Evolutionary conservation across 2,888 invertebrate species (phyloP).

Genomic region (Venustoraphidia nigricollis): DNA sequence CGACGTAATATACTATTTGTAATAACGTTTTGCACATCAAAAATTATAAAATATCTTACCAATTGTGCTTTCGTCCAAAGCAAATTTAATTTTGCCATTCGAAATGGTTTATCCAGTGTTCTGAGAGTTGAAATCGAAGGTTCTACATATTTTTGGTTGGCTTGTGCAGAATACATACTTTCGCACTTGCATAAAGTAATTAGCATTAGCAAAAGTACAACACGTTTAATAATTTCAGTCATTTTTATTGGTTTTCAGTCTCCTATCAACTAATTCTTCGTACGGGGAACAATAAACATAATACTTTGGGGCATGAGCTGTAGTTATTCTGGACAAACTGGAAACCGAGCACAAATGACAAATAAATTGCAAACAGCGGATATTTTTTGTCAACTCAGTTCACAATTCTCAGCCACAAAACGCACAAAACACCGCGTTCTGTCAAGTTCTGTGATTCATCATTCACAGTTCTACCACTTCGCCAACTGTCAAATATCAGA

Average conservation of each 20-base stretch:
- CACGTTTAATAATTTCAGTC: not conserved
- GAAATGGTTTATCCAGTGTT: constrained; percentile 66
- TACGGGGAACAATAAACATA: not conserved
- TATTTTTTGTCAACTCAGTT: too few relatives aligned
- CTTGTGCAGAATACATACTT: constrained; percentile 52
- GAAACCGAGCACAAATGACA: too few relatives aligned
- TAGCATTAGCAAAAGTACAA: not conserved
- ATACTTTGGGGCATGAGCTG: too few relatives aligned
- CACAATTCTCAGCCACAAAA: too few relatives aligned
- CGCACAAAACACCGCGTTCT: too few relatives aligned
- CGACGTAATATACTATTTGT: too few relatives aligned
- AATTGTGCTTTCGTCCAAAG: constrained; percentile 83
- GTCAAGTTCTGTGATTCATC: too few relatives aligned
- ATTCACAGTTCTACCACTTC: too few relatives aligned
- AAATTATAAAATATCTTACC: constrained; percentile 39
- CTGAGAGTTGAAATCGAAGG: constrained; percentile 35
- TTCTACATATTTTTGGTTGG: constrained; percentile 20
- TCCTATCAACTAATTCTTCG: not conserved
- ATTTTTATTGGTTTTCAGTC: not conserved
- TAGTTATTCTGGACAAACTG: too few relatives aligned
- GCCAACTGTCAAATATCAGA: too few relatives aligned
- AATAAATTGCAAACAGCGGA: too few relatives aligned
- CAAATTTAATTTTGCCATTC: constrained; percentile 80
- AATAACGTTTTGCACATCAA: not conserved
- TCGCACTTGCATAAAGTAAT: constrained; percentile 17